These are phyloP conservation scores for Sinosuthora webbiana DNA, from an alignment of 2,113 vertebrate genomes.

Conservation along the genomic window DNA sequence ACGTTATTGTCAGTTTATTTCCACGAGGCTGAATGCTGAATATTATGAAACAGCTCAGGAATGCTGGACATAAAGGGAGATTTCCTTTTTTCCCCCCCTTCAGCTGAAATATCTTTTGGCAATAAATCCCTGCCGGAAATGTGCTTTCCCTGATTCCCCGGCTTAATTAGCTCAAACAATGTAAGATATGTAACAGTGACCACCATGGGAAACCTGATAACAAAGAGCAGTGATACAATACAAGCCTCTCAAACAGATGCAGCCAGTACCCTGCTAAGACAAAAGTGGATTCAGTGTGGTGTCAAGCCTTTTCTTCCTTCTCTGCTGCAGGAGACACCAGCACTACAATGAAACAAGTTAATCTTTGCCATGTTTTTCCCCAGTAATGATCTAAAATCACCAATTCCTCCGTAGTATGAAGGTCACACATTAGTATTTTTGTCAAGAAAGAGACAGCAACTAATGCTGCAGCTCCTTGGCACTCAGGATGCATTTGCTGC, in stretches of 20 bases:
- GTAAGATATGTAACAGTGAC: conserved; percentile 53
- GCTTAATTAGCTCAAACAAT: conserved; percentile 53
- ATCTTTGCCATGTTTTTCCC: neutral
- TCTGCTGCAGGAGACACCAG: neutral
- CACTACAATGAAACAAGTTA: neutral
- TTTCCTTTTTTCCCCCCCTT: conserved; percentile 32
- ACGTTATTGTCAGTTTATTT: neutral
- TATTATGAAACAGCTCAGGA: conserved; percentile 32
- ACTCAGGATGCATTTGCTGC: neutral
- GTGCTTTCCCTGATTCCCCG: neutral
- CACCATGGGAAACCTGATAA: conserved; percentile 44
- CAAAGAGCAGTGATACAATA: conserved; percentile 22
- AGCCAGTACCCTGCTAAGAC: conserved; percentile 2
- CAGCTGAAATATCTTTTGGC: conserved; percentile 49
- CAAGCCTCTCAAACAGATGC: neutral
- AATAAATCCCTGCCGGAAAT: conserved; percentile 27
- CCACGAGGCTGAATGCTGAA: neutral
- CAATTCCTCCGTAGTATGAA: neutral
- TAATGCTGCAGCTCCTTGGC: neutral
- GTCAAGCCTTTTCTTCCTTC: neutral
- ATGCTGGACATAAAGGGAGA: conserved; percentile 9
- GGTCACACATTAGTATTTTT: neutral
- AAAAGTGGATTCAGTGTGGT: conserved; percentile 18
- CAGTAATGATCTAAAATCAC: conserved; percentile 9
- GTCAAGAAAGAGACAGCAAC: neutral